These are phyloP conservation scores for Eucera pruinosa DNA, from an alignment of 2,888 invertebrate species.

Conservation along the genomic window DNA sequence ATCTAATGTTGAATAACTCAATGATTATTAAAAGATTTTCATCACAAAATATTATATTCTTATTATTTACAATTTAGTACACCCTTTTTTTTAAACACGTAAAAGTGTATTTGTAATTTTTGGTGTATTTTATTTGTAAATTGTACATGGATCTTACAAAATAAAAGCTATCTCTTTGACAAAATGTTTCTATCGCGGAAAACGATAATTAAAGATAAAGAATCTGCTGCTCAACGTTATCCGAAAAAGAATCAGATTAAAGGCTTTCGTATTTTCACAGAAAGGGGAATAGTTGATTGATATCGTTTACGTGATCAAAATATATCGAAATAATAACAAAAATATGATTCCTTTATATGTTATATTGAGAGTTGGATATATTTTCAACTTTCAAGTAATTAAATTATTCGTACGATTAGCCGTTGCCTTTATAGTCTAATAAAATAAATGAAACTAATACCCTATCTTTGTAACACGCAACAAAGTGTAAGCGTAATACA, in stretches of 20 bases:
- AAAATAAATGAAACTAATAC: slow-evolving; percentile 16
- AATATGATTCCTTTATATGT: no score
- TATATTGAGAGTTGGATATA: no score
- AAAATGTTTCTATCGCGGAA: not conserved
- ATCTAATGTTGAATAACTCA: not conserved
- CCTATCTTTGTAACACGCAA: slow-evolving; percentile 17
- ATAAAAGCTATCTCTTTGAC: not conserved
- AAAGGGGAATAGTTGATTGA: slow-evolving; percentile 16
- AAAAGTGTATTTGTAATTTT: no score
- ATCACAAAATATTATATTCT: not conserved
- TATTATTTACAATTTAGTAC: not conserved
- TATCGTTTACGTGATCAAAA: not conserved
- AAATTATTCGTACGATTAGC: not conserved
- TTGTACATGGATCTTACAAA: not conserved
- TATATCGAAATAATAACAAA: slow-evolving; percentile 1
- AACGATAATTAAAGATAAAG: slow-evolving; percentile 22
- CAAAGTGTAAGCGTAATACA: slow-evolving; percentile 22
- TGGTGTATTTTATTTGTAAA: not conserved
- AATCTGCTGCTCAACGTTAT: slow-evolving; percentile 18
- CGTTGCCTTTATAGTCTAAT: not conserved
- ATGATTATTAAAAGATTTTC: not conserved
- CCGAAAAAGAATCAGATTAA: slow-evolving; percentile 35
- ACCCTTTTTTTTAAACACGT: no score
- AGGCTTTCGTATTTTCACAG: slow-evolving; percentile 14
- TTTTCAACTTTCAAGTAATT: not conserved